These are phyloP conservation scores for Lagorchestes hirsutus DNA, from an alignment of 2,797 vertebrate species.

Conservation along the genomic window DNA sequence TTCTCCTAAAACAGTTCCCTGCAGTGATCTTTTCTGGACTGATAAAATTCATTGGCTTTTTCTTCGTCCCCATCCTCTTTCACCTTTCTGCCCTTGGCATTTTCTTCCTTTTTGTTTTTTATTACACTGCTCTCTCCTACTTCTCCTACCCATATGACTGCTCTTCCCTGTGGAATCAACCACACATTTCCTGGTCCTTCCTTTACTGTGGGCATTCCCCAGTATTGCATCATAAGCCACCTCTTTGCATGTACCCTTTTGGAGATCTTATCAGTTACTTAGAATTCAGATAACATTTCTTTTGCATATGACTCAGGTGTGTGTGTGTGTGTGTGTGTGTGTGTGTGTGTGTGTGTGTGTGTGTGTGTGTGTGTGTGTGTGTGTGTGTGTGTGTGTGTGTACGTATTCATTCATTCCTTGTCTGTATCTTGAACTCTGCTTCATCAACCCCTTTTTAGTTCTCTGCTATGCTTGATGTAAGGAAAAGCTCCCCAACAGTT, in stretches of 20 bases:
- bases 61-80: not conserved
- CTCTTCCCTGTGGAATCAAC: not conserved
- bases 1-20: not conserved
- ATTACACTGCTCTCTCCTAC: not conserved
- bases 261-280: not conserved
- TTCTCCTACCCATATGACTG: not conserved
- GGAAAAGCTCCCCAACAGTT: not conserved
- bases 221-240: not conserved
- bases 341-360: not conserved
- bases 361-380: not conserved
- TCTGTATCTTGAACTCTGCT: not conserved
- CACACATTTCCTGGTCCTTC: not conserved
- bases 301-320: not conserved
- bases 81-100: not conserved
- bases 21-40: not conserved
- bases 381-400: no score
- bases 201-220: not conserved
- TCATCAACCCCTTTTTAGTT: not conserved
- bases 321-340: no score
- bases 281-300: not conserved
- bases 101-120: not conserved
- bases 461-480: not conserved
- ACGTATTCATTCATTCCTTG: rapidly evolving
- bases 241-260: not conserved
- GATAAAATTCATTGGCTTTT: not conserved